Evolutionary conservation across 2,113 vertebrate genomes (phyloP), one percentile per base, ranked within the genome.

Genomic region (Platichthys flesus): DNA sequence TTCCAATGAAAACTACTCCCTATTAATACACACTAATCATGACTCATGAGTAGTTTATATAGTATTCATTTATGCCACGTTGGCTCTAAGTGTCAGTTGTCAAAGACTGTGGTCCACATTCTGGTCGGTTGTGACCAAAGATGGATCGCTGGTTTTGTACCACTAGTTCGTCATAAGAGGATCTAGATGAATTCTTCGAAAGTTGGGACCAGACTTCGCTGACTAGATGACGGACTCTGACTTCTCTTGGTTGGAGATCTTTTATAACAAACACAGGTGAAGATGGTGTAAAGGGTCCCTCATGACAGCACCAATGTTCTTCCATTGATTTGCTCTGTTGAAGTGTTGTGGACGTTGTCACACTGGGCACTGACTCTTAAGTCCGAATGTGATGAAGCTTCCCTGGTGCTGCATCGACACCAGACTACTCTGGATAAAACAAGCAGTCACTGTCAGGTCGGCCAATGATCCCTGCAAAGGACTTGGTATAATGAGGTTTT

Each of bases 51-150:
- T 68, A 64, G 59, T 83, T 83, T 85, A 55, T 76, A 85, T 63
- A 79, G 64, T 71, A 52, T 76, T 84, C 61, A 87, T 82, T 84
- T 86, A 76, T 81, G 85, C 84, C 83, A 88, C 76, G 67, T 80
- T 80, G 84, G 72, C 81, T 79, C 74, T 55, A 13, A 4, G 63
- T 69, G 73, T 79, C 58, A 63, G 57, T 3, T 26, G 42, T 78
- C 67, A 67, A 76, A 79, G 57, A 47, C 59, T 71, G 45, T 18
- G 65, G 67, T 79, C 70, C 56, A 35, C 18, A 20, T 71, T 58
- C 52, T 51, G 45, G 15, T 56, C 52, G 13, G 6, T 15, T 65
- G 57, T 20, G 24, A 78, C 42, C 67, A 71, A 74, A 82, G 63
- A 21, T 13, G 3, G 7, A 0, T 52, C 20, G n/a, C n/a, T 37